Conservation (phyloP, 2,113 vertebrate species). For the Sula dactylatra region DNA sequence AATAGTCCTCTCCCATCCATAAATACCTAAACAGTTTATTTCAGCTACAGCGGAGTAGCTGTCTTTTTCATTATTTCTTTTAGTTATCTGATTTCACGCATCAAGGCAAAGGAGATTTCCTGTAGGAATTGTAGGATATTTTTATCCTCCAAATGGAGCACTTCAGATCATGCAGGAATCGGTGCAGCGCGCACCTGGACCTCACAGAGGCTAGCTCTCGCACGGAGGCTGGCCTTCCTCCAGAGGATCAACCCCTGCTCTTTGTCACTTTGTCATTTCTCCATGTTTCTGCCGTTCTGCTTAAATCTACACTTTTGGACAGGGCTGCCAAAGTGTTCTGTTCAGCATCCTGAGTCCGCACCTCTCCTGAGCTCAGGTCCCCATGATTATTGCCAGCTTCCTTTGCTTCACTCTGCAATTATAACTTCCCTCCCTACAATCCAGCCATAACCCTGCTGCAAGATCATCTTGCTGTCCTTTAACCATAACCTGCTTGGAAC, state of each 20-base stretch:
- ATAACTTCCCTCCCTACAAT: background rate
- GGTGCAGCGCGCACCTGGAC: background rate
- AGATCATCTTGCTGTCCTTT: background rate
- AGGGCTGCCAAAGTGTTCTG: background rate
- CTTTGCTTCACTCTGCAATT: background rate
- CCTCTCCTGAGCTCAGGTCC: background rate
- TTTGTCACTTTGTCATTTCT: background rate
- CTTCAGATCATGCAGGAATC: accelerated
- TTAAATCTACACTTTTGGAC: background rate
- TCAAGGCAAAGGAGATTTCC: background rate
- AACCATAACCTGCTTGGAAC: background rate
- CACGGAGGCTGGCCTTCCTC: background rate
- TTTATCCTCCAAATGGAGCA: background rate
- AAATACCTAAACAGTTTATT: background rate
- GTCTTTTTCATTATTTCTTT: background rate
- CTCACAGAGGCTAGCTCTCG: background rate
- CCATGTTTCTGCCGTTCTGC: background rate
- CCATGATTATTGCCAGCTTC: background rate
- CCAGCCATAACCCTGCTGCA: background rate
- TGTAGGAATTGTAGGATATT: background rate
- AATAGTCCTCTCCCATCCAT: background rate
- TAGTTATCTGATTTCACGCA: background rate
- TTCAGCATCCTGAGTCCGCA: background rate
- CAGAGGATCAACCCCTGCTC: background rate
- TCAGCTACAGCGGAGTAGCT: background rate